Conservation (phyloP, 2,888 invertebrate species). For the Julus scandinavius region DNA sequence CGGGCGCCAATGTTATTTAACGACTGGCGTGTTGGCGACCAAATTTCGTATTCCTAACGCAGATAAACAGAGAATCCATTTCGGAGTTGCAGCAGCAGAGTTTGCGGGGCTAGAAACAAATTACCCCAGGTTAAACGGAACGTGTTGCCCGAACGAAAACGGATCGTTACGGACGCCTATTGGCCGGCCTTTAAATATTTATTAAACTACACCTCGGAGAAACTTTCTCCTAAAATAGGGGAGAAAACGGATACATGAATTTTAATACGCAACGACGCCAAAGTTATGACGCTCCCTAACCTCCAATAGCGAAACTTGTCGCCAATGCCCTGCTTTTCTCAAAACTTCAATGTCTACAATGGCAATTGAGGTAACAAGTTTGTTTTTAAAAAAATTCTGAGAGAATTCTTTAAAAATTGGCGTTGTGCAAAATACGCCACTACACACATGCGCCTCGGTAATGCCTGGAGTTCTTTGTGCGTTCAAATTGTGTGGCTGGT, state of each 20-base stretch:
- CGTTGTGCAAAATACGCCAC: too few species aligned
- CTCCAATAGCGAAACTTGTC: neutral
- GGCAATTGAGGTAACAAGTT: neutral
- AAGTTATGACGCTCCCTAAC: neutral
- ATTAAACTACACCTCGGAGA: neutral
- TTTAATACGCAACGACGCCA: neutral
- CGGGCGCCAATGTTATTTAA: constrained; percentile 39
- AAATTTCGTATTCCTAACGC: constrained; percentile 43
- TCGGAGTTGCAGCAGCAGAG: neutral
- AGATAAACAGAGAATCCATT: constrained; percentile 44
- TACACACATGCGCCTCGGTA: too few species aligned
- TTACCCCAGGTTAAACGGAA: constrained; percentile 38
- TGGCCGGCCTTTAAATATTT: neutral
- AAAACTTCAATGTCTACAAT: neutral
- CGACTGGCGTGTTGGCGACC: constrained; percentile 21
- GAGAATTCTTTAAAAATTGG: too few species aligned
- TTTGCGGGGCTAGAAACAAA: constrained; percentile 36
- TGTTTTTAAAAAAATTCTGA: too few species aligned
- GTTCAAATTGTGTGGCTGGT: too few species aligned
- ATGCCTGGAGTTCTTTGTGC: too few species aligned
- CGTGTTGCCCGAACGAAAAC: constrained; percentile 6
- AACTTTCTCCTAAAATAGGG: neutral
- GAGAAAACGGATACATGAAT: neutral
- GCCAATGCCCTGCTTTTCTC: neutral
- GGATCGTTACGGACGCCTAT: neutral